Base-by-base conservation (phyloP, 2,797 vertebrate species). In the Lacerta bilineata region DNA sequence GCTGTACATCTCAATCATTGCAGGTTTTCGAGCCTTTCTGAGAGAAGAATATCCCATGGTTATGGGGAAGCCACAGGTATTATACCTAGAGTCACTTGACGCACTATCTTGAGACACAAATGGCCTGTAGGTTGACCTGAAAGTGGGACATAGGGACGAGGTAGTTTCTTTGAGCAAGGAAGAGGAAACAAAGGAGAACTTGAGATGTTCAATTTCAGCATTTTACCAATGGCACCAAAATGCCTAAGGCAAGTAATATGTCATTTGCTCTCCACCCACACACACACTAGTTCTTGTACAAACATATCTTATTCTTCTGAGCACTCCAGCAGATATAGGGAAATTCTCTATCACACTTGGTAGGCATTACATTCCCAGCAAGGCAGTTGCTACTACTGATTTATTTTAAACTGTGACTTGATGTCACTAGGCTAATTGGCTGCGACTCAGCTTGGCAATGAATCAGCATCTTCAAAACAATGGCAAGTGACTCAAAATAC, bases 381-480 rank as follows among this genome's bases (percentile, higher is more conserved):
- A 82, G 83, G 78, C 7, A 25, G 59, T 36, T 64, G 23, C 55
- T 64, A 39, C 8, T 39, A 29, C 8, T n/a, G 33, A 81, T 81
- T 66, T 0, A 55, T 29, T 0, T 83, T 2, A 0, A 43, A 0
- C 1, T 76, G 13, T 77, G 92, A 92, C 78, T 85, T 41, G 81
- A 33, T 1, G 93, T 92, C 93, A 94, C 94, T 83, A 89, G 88
- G 64, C 90, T 91, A 91, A 92, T 96, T 89, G 86, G 90, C 87
- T 85, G 93, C 91, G 86, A 41, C 87, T 8, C 0, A 1, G 79
- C 93, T 66, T 55, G 64, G 80, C 92, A 86, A 20, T 55, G 5
- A 2, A 64, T 74, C 86, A 0, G 41, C 46, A 3, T 89, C 92
- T 85, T 4, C 8, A 69, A 11, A 71, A 88, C 91, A 86, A 77